Evolutionary conservation across 2,113 vertebrate species (phyloP), one percentile per base, ranked within the genome.

Genomic region (Cavia porcellus): DNA sequence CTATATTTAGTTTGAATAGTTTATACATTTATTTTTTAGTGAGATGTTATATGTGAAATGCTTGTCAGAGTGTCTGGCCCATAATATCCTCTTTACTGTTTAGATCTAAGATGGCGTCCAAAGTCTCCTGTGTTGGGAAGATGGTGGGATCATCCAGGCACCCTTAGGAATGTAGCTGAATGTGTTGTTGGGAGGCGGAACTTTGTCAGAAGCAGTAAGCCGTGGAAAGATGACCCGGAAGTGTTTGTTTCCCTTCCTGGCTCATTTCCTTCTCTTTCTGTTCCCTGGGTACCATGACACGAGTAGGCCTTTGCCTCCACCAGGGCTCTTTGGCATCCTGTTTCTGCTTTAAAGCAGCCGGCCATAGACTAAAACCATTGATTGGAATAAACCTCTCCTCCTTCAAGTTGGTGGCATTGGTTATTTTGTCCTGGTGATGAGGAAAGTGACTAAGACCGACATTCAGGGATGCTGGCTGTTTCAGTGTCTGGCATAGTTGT

Each of bases 1-100:
- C 11, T 79, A n/a, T 30, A 10, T 45, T 86, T 96, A 57, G 22
- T 47, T 55, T 35, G 12, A 74, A 61, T 45, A 17, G 57, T 77
- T 79, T 82, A 3, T 42, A 86, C 64, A 62, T 92, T 87, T 86
- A 50, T 66, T 92, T 79, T 81, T 89, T 61, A 85, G 42, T 28
- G 80, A 70, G 32, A 87, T 80, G 28, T 86, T 82, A n/a, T 32
- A 19, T 45, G 72, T 72, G 75, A 77, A 62, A 77, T 72, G 52
- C 17, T 42, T 88, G 32, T 7, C 57, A 86, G 62, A 47, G 20
- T 72, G 20, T 55, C 8, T 45, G 86, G 22, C 38, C 38, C 24
- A 28, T 14, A 3, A 22, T 0, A 13, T 47, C 72, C 11, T 24
- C 25, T 12, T 75, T 45, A 28, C 14, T 24, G 42, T 24, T 28